Percentiles rank a stretch among this genome's conserved stretches.
Evolutionary conservation across 2,888 invertebrate genomes (phyloP).

Genomic region (Apotomis betuletana): DNA sequence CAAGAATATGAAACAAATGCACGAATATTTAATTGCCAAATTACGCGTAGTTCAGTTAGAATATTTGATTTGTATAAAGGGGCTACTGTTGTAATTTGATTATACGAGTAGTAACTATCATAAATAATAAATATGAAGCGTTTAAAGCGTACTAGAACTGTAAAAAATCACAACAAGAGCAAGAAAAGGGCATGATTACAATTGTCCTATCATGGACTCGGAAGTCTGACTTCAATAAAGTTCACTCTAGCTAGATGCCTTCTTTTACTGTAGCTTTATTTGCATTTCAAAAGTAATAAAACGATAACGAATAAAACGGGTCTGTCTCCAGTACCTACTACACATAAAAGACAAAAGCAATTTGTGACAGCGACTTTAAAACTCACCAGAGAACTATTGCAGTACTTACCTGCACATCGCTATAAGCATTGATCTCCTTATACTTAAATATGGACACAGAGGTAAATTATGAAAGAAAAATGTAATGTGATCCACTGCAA

Average conservation of each 20-base stretch:
- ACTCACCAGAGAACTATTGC: background rate
- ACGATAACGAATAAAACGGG: slow-evolving; percentile 23
- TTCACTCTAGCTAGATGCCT: slow-evolving; percentile 19
- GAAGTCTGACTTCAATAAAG: slow-evolving; percentile 32
- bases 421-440: no score
- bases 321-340: slow-evolving; percentile 9
- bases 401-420: background rate
- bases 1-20: no score
- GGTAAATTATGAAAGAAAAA: no score
- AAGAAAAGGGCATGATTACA: background rate
- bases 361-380: slow-evolving; percentile 17
- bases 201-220: background rate
- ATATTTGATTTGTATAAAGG: no score
- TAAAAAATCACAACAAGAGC: background rate
- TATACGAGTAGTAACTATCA: no score
- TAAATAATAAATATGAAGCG: no score
- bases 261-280: slow-evolving; percentile 24
- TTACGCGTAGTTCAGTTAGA: no score
- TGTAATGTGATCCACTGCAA: no score
- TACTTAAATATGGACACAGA: no score
- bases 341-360: slow-evolving; percentile 23
- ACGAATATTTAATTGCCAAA: no score
- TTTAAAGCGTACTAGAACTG: no score
- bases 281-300: slow-evolving; percentile 32
- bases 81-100: no score